These are phyloP conservation scores for Limnephilus marmoratus DNA, from an alignment of 2,888 invertebrate genomes.

Conservation along the genomic window DNA sequence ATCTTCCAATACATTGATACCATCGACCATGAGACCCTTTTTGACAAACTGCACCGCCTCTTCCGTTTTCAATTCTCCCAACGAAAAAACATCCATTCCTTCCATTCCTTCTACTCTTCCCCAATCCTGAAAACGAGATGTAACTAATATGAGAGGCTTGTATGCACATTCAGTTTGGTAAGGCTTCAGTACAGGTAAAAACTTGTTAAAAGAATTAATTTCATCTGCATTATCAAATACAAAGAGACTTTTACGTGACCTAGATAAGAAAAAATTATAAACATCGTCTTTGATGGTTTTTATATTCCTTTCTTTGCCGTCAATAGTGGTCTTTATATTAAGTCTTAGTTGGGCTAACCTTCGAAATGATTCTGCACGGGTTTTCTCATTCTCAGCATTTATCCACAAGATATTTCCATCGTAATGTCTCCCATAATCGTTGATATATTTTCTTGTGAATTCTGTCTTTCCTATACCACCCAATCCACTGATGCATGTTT, in stretches of 20 bases:
- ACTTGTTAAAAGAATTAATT: not conserved
- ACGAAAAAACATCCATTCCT: not conserved
- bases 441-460: slow-evolving; percentile 14
- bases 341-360: slow-evolving; percentile 7
- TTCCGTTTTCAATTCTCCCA: not conserved
- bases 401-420: slow-evolving; percentile 17
- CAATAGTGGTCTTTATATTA: not conserved
- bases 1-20: not conserved
- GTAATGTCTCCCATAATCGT: not conserved
- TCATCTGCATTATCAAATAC: slow-evolving; percentile 29
- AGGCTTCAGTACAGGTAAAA: not conserved
- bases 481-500: slow-evolving; percentile 20
- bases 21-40: not conserved
- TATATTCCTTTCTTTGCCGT: slow-evolving; percentile 4
- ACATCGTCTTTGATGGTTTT: slow-evolving; percentile 4
- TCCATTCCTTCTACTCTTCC: not conserved
- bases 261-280: not conserved
- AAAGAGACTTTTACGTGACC: slow-evolving; percentile 21
- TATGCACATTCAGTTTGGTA: not conserved
- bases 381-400: slow-evolving; percentile 14
- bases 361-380: slow-evolving; percentile 4
- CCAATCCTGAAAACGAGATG: slow-evolving; percentile 11
- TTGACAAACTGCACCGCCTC: slow-evolving; percentile 16
- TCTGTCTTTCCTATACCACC: slow-evolving; percentile 26
- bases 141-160: slow-evolving; percentile 8